Conservation (phyloP, 2,888 invertebrate species). For the Xestia sexstrigata region DNA sequence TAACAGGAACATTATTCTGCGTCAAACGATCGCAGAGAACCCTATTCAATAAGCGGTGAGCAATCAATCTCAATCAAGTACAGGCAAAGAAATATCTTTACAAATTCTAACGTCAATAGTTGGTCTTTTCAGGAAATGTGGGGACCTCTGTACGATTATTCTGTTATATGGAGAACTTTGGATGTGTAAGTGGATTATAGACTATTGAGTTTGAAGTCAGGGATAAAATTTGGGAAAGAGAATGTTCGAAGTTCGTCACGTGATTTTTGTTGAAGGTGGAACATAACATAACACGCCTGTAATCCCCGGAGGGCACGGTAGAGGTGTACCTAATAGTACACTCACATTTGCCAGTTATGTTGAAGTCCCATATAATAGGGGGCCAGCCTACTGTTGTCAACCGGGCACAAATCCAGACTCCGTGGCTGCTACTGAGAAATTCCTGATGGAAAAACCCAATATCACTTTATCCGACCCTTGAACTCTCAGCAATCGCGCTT, state of each 20-base stretch:
- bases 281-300: neutral
- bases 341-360: neutral
- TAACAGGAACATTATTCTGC: conserved; percentile 69
- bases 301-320: neutral
- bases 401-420: no score
- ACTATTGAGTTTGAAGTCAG: neutral
- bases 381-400: no score
- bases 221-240: neutral
- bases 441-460: no score
- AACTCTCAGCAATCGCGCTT: no score
- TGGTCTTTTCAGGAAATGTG: conserved; percentile 50
- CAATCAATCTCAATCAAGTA: conserved; percentile 81
- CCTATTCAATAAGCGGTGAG: conserved; percentile 73
- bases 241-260: neutral
- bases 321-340: neutral
- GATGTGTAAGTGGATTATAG: conserved; percentile 11
- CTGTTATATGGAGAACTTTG: conserved; percentile 20
- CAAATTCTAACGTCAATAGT: conserved; percentile 67
- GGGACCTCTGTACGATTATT: conserved; percentile 37
- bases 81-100: conserved; percentile 75
- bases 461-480: no score
- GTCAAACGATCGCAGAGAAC: conserved; percentile 66
- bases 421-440: no score
- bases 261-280: neutral
- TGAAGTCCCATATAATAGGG: no score